Base-by-base conservation (phyloP, 2,888 invertebrate species). In the Loripinus fragilis region DNA sequence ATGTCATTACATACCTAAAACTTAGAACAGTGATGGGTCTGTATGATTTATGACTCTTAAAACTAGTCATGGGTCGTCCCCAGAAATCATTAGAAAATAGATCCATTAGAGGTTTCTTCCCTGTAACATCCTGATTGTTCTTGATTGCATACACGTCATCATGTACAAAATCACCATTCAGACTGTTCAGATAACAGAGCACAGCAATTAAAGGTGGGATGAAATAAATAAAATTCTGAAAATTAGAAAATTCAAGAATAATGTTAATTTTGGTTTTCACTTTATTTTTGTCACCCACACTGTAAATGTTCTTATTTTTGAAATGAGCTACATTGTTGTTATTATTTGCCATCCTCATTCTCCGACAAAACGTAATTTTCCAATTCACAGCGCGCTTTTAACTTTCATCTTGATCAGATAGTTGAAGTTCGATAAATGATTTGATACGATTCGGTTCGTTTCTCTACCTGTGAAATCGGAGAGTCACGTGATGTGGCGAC, bases 31-130 rank as follows among this genome's bases (percentile, higher is more conserved):
- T 97, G 85, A 97, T 94, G 52, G 97, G 97, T 88, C 97, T 95
- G 94, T 97, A 97, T 71, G 97, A 97, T 94, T 97, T 97, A 94
- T 97, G 97, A 89, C 97, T 97, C 91, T 95, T 95, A 71, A 95
- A 94, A 91, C 97, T 96, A n/a, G 95, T 95, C 96, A 97, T 97
- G 42, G 96, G 96, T 73, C 96, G 96, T n/a, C 97, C 97, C 97
- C 97, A 97, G 93, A 97, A 97, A 94, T 97, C 97, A 78, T 91
- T 87, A 33, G 35, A 50, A 66, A 89, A 89, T 12, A 90, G 28
- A 20, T 81, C 41, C 25, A 64, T 60, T 20, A 89, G 23, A 8
- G 81, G 71, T 20, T 81, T 81, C 71, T 95, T 94, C 0, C 96
- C 97, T 68, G 95, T 95, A 83, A 97, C 97, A 93, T 97, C 97